A percentile compares a stretch with the other conserved stretches of the same genome.
Conservation (phyloP, 2,797 vertebrate genomes). For the Coregonus ussuriensis region DNA sequence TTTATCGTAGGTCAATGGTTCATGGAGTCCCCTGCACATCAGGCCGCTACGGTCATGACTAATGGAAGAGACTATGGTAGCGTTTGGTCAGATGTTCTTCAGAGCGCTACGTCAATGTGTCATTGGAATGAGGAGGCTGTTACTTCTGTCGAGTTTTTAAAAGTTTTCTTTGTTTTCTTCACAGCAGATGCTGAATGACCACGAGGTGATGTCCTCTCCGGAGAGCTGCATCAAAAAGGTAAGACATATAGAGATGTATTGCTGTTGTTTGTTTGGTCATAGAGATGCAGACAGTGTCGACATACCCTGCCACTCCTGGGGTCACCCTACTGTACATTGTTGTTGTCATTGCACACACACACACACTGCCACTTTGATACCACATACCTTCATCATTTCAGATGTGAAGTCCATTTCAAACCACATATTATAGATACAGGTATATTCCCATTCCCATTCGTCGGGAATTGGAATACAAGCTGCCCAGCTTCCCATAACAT, state of each 20-base stretch:
- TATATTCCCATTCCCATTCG: no score
- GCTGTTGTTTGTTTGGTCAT: not conserved
- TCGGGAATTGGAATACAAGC: no score
- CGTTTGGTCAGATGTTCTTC: not conserved
- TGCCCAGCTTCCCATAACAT: no score
- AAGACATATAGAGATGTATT: conserved; percentile 51
- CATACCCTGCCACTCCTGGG: no score
- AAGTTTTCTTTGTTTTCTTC: not conserved
- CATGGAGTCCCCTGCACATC: no score
- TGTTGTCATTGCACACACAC: not conserved
- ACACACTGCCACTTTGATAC: not conserved
- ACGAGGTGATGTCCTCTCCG: conserved; percentile 81
- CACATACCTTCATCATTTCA: conserved; percentile 25
- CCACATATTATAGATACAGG: no score
- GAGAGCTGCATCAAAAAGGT: conserved; percentile 94
- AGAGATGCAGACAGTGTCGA: no score
- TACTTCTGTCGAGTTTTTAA: not conserved
- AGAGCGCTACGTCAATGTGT: not conserved
- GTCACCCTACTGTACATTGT: not conserved
- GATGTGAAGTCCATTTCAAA: no score
- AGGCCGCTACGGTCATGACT: no score
- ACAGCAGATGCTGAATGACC: conserved; percentile 87
- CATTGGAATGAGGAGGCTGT: not conserved
- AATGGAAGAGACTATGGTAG: no score
- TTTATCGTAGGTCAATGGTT: no score